A percentile compares a stretch with the other conserved stretches of the same genome.
These are phyloP conservation scores for Carapus acus DNA, from an alignment of 2,797 vertebrate genomes.

Conservation along the genomic window DNA sequence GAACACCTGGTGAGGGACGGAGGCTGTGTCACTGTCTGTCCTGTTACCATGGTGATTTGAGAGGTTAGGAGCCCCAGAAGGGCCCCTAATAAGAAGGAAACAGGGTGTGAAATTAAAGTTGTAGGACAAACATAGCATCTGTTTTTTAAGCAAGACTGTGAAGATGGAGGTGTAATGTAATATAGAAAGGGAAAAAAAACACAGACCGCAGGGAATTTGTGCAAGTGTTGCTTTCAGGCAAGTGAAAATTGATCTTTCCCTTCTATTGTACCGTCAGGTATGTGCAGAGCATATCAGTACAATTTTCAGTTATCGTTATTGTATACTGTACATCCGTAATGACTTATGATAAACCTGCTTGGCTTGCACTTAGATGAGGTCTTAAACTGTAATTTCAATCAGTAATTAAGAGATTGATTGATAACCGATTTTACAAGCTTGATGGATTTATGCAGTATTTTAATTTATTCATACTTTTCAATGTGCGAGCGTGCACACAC, in stretches of 20 bases:
- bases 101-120: slow-evolving; percentile 66
- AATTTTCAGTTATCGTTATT: too few relatives aligned
- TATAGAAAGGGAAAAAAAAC: slow-evolving; percentile 22
- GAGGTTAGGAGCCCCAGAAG: slow-evolving; percentile 56
- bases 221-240: slow-evolving; percentile 34
- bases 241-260: slow-evolving; percentile 15
- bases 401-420: too few relatives aligned
- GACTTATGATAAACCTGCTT: too few relatives aligned
- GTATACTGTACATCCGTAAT: too few relatives aligned
- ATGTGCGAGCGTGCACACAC: too few relatives aligned
- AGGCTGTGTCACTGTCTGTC: slow-evolving; percentile 46
- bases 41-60: slow-evolving; percentile 66
- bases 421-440: too few relatives aligned
- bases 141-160: slow-evolving; percentile 51
- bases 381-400: too few relatives aligned
- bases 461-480: too few relatives aligned
- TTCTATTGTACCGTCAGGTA: neutral
- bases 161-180: slow-evolving; percentile 50
- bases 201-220: slow-evolving; percentile 45
- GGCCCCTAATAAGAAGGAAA: slow-evolving; percentile 58
- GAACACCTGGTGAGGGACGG: slow-evolving; percentile 55
- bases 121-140: slow-evolving; percentile 62
- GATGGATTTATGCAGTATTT: too few relatives aligned
- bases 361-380: too few relatives aligned
- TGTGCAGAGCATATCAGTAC: neutral